A percentile compares a stretch with the other conserved stretches of the same genome.
Conservation (phyloP, 2,888 invertebrate species). For the Pogonocherus hispidulus region DNA sequence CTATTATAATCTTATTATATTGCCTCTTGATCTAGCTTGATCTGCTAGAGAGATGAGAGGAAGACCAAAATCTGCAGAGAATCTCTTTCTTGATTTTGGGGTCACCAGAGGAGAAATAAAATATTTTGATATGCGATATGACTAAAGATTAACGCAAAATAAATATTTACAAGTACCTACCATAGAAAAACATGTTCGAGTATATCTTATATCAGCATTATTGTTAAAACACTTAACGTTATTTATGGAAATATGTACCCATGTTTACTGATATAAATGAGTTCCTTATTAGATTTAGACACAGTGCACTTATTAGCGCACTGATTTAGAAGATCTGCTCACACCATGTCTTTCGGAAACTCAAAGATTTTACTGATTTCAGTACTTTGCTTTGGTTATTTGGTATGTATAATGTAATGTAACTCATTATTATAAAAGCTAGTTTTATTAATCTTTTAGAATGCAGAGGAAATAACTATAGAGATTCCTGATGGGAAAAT, state of each 20-base stretch:
- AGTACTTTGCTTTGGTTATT: not conserved
- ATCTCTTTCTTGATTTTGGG: no score
- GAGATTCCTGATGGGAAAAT: conserved; percentile 39
- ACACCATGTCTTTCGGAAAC: not conserved
- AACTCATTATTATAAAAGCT: no score
- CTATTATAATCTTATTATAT: no score
- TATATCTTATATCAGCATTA: not conserved
- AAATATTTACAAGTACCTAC: not conserved
- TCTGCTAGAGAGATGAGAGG: no score
- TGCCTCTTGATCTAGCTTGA: no score
- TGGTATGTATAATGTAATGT: not conserved
- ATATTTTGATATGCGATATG: no score
- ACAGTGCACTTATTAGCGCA: not conserved
- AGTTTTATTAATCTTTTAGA: not conserved
- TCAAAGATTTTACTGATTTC: not conserved
- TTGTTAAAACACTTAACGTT: not conserved
- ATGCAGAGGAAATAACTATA: conserved; percentile 30
- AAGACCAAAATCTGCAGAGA: no score
- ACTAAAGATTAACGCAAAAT: not conserved
- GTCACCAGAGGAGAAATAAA: no score
- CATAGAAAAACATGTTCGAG: not conserved
- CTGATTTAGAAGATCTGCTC: not conserved
- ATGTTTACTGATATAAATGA: not conserved
- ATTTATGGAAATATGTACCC: not conserved
- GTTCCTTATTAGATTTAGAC: not conserved